Evolutionary conservation across 2,888 invertebrate species (phyloP), one percentile per base, ranked within the genome.

Genomic region (Capitulum mitella): DNA sequence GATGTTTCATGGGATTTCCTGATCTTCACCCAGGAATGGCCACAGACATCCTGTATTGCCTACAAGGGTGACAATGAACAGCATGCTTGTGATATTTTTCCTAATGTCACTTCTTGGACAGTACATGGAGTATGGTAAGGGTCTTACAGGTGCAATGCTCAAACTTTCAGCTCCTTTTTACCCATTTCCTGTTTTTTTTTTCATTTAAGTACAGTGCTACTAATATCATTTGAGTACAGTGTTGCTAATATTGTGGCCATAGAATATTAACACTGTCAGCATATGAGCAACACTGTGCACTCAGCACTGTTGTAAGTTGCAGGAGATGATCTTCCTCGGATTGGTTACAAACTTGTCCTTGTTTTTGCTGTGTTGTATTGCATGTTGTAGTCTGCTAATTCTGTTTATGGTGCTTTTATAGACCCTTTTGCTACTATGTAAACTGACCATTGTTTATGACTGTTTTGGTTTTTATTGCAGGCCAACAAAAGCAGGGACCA

Each of bases 11-110:
- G 92, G 90, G 93, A 94, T 84, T 85, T 92, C 74, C 83, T 94
- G 14, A 90, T 94, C 80, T 94, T 92, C 84, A 92, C 93, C 0
- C 93, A 94, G 85, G 89, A 90, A 83, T 94, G 93, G 93, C 93
- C 93, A 0, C 87, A 89, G 64, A 91, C 91, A 0, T 88, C 90
- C 3, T 94, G 94, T 83, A 88, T 89, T 70, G 87, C 89, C 81
- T 93, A 93, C 92, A 88, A 90, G 83, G 89, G 90, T 82, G 86
- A 88, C 78, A 87, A 89, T 77, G 85, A 88, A 0, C 84, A 86
- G 0, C 90, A 92, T 83, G 86, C 88, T 1, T 94, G 94, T 83
- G 84, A 86, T 0, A 85, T 93, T 82, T 93, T 92, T 3, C 85
- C 85, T 1, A 87, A 88, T 77, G 86, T 86, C 26, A 88, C 90